Base-by-base conservation (phyloP, 1,140 invertebrate species). In the Temnothorax nylanderi region DNA sequence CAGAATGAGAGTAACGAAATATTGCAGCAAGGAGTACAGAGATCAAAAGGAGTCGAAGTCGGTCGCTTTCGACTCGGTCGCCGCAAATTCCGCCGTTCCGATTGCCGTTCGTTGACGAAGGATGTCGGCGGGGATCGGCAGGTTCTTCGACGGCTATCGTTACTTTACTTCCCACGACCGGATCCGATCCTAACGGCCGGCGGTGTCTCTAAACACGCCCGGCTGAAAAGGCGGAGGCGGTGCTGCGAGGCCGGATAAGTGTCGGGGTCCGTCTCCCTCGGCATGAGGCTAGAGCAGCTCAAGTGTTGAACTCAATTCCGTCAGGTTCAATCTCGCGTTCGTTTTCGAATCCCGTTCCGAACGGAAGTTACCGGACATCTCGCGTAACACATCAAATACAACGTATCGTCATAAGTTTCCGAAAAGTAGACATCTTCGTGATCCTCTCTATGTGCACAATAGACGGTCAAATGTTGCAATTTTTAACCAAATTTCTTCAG, bases 201-300 rank as follows among this genome's bases (percentile, higher is more conserved):
- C 67, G 78, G 84, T 87, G 82, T 81, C 88, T 90, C 44, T 90
- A 58, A 82, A 58, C 64, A 81, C 78, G 71, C 81, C 78, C 78
- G 65, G 74, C 72, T 89, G 69, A 90, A 91, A 88, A 88, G 75
- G 78, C 88, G 81, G 65, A 69, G 90, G 86, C 82, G 64, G 62
- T 72, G 49, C 62, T 74, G 86, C 86, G 92, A 93, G 87, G 89
- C 91, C 89, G 81, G 93, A 92, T 92, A 92, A 93, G 87, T 89
- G 93, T 85, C 76, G 49, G 51, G n/a, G 21, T n/a, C 58, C 44
- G 78, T 85, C 72, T 85, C 64, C 58, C 44, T 49, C 82, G 65
- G 54, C 87, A 32, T 47, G 88, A 91, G 87, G 85, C 11, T 47
- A 89, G 90, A 91, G 90, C 90, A 84, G 58, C 65, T 87, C 82